These are phyloP conservation scores for Aphelocoma coerulescens DNA, from an alignment of 2,113 vertebrate species.

Conservation along the genomic window DNA sequence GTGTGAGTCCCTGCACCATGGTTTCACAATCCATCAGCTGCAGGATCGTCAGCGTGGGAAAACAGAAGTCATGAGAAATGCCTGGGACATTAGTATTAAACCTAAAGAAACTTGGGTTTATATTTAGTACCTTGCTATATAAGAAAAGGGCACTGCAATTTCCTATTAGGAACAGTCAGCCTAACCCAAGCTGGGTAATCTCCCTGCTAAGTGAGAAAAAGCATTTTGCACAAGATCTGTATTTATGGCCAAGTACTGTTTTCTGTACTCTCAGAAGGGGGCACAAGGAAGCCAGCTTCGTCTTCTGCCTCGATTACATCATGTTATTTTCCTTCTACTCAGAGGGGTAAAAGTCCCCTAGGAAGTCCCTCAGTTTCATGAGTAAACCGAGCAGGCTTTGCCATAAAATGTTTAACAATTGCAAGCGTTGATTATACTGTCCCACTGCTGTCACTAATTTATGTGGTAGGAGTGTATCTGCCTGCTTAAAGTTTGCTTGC, in stretches of 20 bases:
- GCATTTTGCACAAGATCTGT: background rate
- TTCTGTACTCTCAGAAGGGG: background rate
- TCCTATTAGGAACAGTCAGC: background rate
- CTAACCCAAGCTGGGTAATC: rapidly evolving
- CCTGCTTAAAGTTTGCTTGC: background rate
- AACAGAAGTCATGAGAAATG: constrained; percentile 28
- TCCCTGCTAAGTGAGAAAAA: background rate
- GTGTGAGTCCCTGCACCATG: background rate
- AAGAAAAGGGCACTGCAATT: background rate
- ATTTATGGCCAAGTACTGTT: background rate
- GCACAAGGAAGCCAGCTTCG: background rate
- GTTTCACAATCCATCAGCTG: constrained; percentile 22
- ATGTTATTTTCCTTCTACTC: background rate
- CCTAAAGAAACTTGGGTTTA: background rate
- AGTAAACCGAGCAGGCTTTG: background rate
- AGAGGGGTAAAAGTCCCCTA: background rate
- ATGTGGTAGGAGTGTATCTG: background rate
- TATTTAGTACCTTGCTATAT: background rate
- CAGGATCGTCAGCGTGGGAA: background rate
- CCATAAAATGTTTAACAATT: background rate
- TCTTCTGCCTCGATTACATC: background rate
- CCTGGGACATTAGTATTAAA: background rate
- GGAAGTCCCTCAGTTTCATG: background rate
- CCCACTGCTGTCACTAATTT: background rate
- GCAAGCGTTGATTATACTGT: background rate